Conservation (phyloP, 2,113 vertebrate genomes). For the Vombatus ursinus region DNA sequence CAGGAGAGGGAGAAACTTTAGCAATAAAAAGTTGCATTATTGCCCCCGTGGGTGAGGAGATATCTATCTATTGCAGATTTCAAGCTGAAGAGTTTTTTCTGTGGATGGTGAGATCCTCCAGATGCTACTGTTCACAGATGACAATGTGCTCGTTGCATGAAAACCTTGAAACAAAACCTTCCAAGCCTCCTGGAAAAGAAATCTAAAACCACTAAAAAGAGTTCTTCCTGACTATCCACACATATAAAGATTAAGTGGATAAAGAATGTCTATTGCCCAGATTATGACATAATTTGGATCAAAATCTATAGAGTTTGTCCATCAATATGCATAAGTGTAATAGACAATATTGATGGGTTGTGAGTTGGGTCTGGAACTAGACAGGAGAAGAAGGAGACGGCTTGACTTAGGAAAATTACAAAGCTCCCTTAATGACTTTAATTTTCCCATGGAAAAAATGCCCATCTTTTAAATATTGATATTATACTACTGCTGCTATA, state of each 20-base stretch:
- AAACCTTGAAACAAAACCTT: background rate
- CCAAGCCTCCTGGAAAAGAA: background rate
- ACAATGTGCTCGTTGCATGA: background rate
- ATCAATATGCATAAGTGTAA: background rate
- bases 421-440: background rate
- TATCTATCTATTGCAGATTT: background rate
- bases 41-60: background rate
- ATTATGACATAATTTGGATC: background rate
- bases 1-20: background rate
- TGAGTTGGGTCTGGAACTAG: background rate
- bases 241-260: background rate
- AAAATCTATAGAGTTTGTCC: background rate
- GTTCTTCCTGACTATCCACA: background rate
- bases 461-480: background rate
- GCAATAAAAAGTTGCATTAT: background rate
- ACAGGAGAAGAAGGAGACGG: background rate
- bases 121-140: background rate
- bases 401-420: background rate
- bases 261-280: background rate
- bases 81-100: background rate
- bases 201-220: background rate
- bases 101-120: background rate
- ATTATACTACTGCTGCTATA: background rate
- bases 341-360: background rate
- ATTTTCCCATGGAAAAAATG: background rate